A percentile compares a stretch with the other conserved stretches of the same genome.
phyloP scores from a whole-genome alignment of 1,140 invertebrate genomes.

The Pinna nobilis region DNA sequence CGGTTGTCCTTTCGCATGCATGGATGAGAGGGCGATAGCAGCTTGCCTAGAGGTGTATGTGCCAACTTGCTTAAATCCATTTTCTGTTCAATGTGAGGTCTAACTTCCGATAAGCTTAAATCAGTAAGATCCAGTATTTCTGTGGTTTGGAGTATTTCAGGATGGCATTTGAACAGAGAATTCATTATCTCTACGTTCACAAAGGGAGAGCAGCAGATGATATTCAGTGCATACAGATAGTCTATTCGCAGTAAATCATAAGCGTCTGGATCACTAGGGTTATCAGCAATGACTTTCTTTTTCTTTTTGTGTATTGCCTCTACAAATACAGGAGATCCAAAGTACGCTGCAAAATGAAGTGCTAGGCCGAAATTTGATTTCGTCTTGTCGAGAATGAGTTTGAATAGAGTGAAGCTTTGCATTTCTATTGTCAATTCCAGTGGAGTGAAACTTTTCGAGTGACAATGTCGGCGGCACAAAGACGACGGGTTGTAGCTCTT shows the following conservation, averaged over 20 bases:
- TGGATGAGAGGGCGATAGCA: neutral
- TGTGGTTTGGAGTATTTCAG: conserved; percentile 6
- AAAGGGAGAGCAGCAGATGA: conserved; percentile 16
- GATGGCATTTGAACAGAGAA: conserved; percentile 4
- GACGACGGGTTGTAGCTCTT: neutral
- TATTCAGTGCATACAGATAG: conserved; percentile 5
- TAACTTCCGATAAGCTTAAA: neutral
- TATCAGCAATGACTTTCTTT: neutral
- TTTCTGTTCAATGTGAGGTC: neutral
- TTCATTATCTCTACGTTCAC: conserved; percentile 17
- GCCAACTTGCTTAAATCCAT: neutral
- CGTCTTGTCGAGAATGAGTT: conserved; percentile 3
- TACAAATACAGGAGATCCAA: conserved; percentile 5
- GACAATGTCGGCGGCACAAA: conserved; percentile 1
- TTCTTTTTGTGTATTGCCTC: conserved; percentile 24
- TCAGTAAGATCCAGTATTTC: neutral
- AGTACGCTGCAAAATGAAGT: conserved; percentile 12
- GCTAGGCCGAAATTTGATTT: neutral
- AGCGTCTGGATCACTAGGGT: neutral
- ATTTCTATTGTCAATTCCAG: conserved; percentile 13
- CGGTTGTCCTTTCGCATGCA: neutral
- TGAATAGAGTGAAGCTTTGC: conserved; percentile 1
- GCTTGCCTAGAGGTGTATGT: conserved; percentile 18
- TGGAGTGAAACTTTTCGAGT: conserved; percentile 1
- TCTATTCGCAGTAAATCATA: conserved; percentile 14